Evolutionary conservation across 2,113 vertebrate species (phyloP), one percentile per base, ranked within the genome.

Genomic region (Gymnorhina tibicen): DNA sequence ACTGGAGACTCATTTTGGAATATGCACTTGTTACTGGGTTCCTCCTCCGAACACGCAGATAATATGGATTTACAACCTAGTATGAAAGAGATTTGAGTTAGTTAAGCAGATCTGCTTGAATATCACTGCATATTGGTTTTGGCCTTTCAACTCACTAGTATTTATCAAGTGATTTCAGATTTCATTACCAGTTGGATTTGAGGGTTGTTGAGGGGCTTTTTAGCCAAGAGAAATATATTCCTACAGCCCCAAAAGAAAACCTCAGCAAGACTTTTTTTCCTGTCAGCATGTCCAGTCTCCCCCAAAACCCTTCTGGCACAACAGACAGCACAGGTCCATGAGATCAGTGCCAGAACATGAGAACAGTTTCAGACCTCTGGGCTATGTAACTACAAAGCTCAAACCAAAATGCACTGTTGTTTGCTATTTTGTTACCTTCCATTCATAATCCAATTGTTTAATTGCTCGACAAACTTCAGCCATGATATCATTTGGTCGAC

Each of bases 1-100:
- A 96, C 96, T 99, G 99, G 47, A 99, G 98, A 95, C 99, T 99
- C 99, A 99, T 99, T 98, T 99, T 99, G 85, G 99, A 99, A 91
- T 99, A 99, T 26, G 99, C 99, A 72, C 98, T 98, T 20, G 99
- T 99, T 39, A 99, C 97, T 16, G 99, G 98, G 95, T 99, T 99
- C 98, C 99, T 99, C 95, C 99, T 98, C 96, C 98, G 98, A 90
- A 99, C 99, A 39, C 99, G 99, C 66, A 99, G 97, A 96, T 99
- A 99, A 96, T 99, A 99, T 0, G 99, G 99, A 97, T 99, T 99
- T 96, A 99, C 99, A 93, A 99, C 99, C 99, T 99, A 81, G 85
- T n/a, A 46, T 12, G 56, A n/a, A 35, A 70, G 28, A 83, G 20
- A 91, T 63, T 64, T 63, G 62, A 94, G n/a, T 93, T 60, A 91